These are phyloP conservation scores for Crocuta crocuta DNA, from an alignment of 2,113 vertebrate genomes.

Conservation along the genomic window DNA sequence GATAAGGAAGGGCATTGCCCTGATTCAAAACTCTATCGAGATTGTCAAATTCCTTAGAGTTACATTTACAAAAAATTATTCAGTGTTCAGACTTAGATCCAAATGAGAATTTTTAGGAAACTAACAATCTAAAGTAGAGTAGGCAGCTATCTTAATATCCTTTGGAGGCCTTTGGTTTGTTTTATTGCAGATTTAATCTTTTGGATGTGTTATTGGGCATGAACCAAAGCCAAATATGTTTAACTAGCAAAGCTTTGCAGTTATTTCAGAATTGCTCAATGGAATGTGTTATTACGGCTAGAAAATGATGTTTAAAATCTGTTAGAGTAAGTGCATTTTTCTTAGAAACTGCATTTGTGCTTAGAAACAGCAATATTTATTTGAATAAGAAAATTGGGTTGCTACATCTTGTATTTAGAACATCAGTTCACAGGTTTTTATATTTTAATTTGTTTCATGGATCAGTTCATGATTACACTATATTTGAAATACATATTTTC, in stretches of 20 bases:
- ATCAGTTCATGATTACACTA: not conserved
- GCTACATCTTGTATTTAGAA: not conserved
- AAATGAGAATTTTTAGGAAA: conserved; percentile 48
- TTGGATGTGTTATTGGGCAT: conserved; percentile 52
- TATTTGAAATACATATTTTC: not conserved
- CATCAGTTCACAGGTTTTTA: not conserved
- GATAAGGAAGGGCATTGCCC: not conserved
- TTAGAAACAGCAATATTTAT: conserved; percentile 65
- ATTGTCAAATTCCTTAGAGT: not conserved
- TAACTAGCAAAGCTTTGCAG: conserved; percentile 25
- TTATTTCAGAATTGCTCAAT: conserved; percentile 62
- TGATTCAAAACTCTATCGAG: not conserved
- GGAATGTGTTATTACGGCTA: conserved; percentile 57
- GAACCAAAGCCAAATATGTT: conserved; percentile 67
- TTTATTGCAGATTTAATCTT: conserved; percentile 70
- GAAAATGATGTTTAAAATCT: conserved; percentile 62
- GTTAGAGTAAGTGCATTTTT: conserved; percentile 17
- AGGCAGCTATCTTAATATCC: not conserved
- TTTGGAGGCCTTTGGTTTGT: not conserved
- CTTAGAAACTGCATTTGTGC: not conserved
- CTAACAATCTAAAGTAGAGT: not conserved
- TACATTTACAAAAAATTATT: not conserved
- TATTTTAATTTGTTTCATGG: conserved; percentile 53
- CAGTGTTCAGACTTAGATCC: not conserved
- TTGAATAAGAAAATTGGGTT: conserved; percentile 44